Base-by-base conservation (phyloP, 2,888 invertebrate species). In the Opisthograptis luteolata region DNA sequence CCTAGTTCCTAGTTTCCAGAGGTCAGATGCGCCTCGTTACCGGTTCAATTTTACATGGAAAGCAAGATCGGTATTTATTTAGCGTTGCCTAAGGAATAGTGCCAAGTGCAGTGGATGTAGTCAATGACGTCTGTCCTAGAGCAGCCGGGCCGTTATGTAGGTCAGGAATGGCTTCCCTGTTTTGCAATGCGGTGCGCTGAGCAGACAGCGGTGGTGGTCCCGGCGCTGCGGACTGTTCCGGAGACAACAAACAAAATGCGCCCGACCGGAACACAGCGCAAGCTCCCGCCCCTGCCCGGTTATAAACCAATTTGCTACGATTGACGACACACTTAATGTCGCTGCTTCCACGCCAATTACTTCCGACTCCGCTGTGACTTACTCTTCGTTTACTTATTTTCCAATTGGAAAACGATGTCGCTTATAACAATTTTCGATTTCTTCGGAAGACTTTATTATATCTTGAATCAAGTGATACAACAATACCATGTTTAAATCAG, bases 101-200 rank as follows among this genome's bases (percentile, higher is more conserved):
- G 37, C 12, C 46, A 56, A 62, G 59, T 68, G 60, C 55, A 55
- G 66, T 68, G 68, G 60, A 61, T 71, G 64, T 56, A 79, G 71
- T 84, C 87, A 86, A 87, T 85, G 71, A 68, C 69, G 75, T n/a
- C n/a, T n/a, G n/a, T 73, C 80, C 84, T 87, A 84, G 84, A 72
- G 24, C 75, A 69, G 68, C 73, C 75, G 69, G 66, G 70, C 68
- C 69, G 73, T 74, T 75, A 87, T 84, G 72, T 87, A 87, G 88
- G 87, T 88, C 88, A 87, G 83, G 79, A 76, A 76, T 80, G 72
- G 78, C 71, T 81, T 74, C 73, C 76, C 74, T 70, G 61, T 76
- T 81, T 76, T 66, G 68, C 70, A 58, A 66, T 68, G 71, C 71
- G 68, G 66, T 62, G 70, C 63, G 65, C 48, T 51, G 56, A 53